Conservation (phyloP, 2,888 invertebrate species). For the Sthenelais limicola region DNA sequence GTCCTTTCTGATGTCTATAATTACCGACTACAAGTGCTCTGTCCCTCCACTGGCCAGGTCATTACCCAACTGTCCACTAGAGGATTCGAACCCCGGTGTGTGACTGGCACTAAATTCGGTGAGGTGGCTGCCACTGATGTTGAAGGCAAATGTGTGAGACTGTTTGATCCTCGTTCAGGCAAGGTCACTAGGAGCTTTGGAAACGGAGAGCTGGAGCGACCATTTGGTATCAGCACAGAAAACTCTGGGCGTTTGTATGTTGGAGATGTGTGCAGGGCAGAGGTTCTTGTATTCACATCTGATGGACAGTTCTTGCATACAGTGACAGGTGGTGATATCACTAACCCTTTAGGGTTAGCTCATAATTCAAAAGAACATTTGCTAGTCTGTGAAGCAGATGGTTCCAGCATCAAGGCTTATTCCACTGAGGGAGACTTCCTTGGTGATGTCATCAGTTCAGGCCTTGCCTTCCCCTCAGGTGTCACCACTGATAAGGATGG, state of each 20-base stretch:
- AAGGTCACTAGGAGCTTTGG: background rate
- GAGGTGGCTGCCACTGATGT: slow-evolving; percentile 25
- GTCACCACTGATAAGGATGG: background rate
- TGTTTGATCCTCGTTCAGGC: slow-evolving; percentile 25
- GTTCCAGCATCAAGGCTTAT: background rate
- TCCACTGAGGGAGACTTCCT: background rate
- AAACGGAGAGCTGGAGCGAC: background rate
- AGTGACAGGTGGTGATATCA: background rate
- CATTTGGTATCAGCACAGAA: slow-evolving; percentile 4
- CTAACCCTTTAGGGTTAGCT: slow-evolving; percentile 1
- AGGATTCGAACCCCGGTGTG: slow-evolving; percentile 16
- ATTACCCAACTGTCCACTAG: background rate
- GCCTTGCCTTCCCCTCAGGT: background rate
- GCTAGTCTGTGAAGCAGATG: background rate
- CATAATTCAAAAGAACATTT: slow-evolving; percentile 6
- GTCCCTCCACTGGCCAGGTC: background rate
- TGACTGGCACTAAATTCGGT: slow-evolving; percentile 9
- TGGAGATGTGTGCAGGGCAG: background rate
- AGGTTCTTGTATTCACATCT: background rate
- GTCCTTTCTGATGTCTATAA: slow-evolving; percentile 30
- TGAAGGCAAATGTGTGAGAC: background rate
- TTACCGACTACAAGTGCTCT: slow-evolving; percentile 25
- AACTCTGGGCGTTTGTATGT: slow-evolving; percentile 8
- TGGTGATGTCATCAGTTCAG: background rate
- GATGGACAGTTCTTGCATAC: slow-evolving; percentile 16